phyloP scores from a whole-genome alignment of 2,797 vertebrate genomes.

The Gallinago stenura region DNA sequence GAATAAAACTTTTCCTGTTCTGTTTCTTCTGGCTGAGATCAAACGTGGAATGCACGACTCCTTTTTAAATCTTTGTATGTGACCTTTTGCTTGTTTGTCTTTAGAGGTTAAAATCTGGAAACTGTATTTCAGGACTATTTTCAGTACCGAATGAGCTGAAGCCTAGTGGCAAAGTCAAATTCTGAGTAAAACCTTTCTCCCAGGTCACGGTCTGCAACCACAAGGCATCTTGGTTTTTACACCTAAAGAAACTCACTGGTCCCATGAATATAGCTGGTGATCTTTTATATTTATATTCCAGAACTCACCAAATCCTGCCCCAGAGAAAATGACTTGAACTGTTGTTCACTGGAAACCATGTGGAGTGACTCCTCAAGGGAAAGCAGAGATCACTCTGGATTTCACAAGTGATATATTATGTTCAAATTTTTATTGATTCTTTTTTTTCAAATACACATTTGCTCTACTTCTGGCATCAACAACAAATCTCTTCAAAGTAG shows the following conservation, averaged over 20 bases:
- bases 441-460: background rate
- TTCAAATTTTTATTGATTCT: background rate
- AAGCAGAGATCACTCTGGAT: background rate
- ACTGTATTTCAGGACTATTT: background rate
- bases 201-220: background rate
- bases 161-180: background rate
- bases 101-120: background rate
- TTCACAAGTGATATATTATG: rapidly evolving
- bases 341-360: background rate
- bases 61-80: background rate
- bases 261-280: background rate
- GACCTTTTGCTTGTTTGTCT: background rate
- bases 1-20: background rate
- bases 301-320: background rate
- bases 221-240: background rate
- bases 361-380: background rate
- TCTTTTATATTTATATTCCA: background rate
- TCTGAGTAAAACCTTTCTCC: background rate
- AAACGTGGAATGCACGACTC: background rate
- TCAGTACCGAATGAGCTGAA: background rate
- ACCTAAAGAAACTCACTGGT: background rate
- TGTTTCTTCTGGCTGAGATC: background rate
- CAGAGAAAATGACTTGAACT: background rate
- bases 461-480: background rate
- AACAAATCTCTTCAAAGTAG: too few relatives aligned